Conservation (phyloP, 2,888 invertebrate genomes). For the Dynastes maya region DNA sequence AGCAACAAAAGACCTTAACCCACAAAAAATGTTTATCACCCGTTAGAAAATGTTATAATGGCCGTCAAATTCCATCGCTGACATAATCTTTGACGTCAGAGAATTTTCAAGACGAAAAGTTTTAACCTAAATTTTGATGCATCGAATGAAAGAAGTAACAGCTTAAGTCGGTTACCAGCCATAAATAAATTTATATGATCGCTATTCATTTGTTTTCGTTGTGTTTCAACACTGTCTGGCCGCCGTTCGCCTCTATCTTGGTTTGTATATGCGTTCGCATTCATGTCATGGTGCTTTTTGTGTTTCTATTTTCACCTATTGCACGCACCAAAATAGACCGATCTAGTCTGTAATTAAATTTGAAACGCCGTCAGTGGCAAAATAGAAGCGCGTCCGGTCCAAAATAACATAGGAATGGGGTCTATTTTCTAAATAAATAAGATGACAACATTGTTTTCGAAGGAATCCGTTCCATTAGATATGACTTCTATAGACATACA, state of each 20-base stretch:
- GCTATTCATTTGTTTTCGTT: slow-evolving; percentile 43
- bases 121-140: slow-evolving; percentile 19
- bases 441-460: slow-evolving; percentile 24
- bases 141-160: slow-evolving; percentile 8
- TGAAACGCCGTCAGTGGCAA: slow-evolving; percentile 38
- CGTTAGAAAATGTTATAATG: slow-evolving; percentile 11
- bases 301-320: slow-evolving; percentile 55
- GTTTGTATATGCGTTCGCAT: slow-evolving; percentile 45
- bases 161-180: slow-evolving; percentile 29
- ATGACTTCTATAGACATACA: neutral
- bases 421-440: slow-evolving; percentile 34
- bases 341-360: slow-evolving; percentile 46
- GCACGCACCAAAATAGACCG: slow-evolving; percentile 50
- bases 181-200: slow-evolving; percentile 45
- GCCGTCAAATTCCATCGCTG: neutral
- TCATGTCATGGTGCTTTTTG: slow-evolving; percentile 48
- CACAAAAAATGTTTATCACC: slow-evolving; percentile 23
- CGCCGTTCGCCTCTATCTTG: slow-evolving; percentile 31
- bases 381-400: slow-evolving; percentile 30
- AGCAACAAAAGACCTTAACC: slow-evolving; percentile 23
- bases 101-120: neutral
- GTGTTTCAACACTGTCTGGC: slow-evolving; percentile 43
- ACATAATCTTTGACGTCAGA: neutral
- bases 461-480: slow-evolving; percentile 12
- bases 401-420: slow-evolving; percentile 42